Evolutionary conservation across 2,888 invertebrate genomes (phyloP), one percentile per base, ranked within the genome.

Genomic region (Candidula unifasciata): DNA sequence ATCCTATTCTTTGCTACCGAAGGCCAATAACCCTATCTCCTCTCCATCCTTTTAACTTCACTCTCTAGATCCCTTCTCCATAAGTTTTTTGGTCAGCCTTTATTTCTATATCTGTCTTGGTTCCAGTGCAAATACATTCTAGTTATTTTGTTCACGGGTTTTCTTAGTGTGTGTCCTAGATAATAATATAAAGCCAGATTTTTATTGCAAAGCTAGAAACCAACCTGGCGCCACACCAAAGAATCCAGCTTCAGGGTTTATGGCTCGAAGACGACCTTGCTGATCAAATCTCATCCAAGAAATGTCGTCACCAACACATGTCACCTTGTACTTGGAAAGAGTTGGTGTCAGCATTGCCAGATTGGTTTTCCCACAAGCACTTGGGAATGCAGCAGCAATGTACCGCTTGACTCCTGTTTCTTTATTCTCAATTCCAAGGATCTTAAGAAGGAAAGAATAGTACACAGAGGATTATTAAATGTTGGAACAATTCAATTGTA

Each of bases 351-450:
- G 96, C 99, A 99, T 99, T 30, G 99, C 99, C 86, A 99, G 94
- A 94, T 99, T 99, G 27, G 99, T 99, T 94, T 99, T 99, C 52
- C 99, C 99, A 93, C 99, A 99, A 18, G 99, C 99, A 10, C 98
- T 98, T 0, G 99, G 99, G 94, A 99, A 99, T 0, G 99, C 99
- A 0, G 99, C 99, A 0, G 97, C 98, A 87, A 99, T 96, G 95
- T 99, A 99, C 74, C 96, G 96, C 89, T 93, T 94, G 83, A 95
- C 96, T 0, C 98, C 98, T 91, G 96, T 95, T 21, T 79, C n/a
- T 0, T 97, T 97, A 94, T 97, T 96, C 0, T 99, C 99, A 88
- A 99, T 96, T 74, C 99, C 98, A 89, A 99, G 95, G 92, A 99
- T 99, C 97, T 97, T 92, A 60, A 92, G 91, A 85, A 37, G 44